Evolutionary conservation across 2,113 vertebrate genomes (phyloP), one percentile per base, ranked within the genome.

Genomic region (Symphodus melops): DNA sequence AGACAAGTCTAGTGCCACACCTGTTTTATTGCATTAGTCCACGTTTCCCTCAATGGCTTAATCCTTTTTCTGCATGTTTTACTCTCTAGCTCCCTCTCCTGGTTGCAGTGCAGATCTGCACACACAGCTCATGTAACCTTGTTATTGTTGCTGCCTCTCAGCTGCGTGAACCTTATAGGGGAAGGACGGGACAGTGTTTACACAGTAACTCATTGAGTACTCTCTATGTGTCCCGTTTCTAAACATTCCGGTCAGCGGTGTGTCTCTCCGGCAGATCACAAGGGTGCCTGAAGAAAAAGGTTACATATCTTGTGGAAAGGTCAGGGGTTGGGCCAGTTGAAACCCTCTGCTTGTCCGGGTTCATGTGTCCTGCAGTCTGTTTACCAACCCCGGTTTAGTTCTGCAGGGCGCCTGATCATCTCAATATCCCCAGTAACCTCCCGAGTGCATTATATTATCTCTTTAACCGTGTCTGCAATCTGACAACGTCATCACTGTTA

Each of bases 1-100:
- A 41, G 39, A 1, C 11, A n/a, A 53, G 60, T 42, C 7, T 3
- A 23, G n/a, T 48, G 19, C 14, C 14, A 42, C 20, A 65, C 9
- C 21, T 3, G 4, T 42, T 48, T 46, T 28, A 2, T 42, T 17
- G 12, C 61, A 63, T 9, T 1, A 64, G 25, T 36, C 14, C 8
- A 10, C 16, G 25, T 37, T 17, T 69, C 42, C 5, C 48, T 9
- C 9, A 16, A 28, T 12, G 23, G 23, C 13, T 37, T 11, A 2
- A 7, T 36, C 7, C 56, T 36, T 64, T 23, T 33, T 28, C 49
- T 68, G 19, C 46, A 48, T 44, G 4, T 72, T 23, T 66, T 8
- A 52, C 25, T 48, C 76, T 81, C 39, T 19, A 19, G 61, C 59
- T 77, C 91, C 90, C 78, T 85, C 88, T 88, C 48, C 72, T 86